phyloP scores from a whole-genome alignment of 2,888 invertebrate species.

The Pammene fasciana region DNA sequence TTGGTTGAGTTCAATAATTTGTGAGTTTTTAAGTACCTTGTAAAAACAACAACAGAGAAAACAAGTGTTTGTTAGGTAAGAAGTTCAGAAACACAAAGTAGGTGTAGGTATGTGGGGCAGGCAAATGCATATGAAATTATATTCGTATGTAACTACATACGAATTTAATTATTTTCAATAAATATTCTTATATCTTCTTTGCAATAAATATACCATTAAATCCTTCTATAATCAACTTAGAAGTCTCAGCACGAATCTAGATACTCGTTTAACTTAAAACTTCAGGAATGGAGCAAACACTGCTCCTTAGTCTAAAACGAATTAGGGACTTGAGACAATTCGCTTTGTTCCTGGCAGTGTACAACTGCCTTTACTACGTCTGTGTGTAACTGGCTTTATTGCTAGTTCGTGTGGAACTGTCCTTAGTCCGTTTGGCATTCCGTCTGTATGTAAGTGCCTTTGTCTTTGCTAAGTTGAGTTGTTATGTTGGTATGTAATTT shows the following conservation, averaged over 20 bases:
- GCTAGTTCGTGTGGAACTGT: slow-evolving; percentile 5
- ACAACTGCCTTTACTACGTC: not conserved
- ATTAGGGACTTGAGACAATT: slow-evolving; percentile 2
- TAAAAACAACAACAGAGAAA: too few relatives aligned
- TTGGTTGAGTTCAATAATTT: too few relatives aligned
- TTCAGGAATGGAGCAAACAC: not conserved
- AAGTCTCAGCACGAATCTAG: not conserved
- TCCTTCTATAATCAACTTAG: not conserved
- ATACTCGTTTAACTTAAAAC: not conserved
- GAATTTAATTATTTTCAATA: too few relatives aligned
- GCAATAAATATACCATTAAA: too few relatives aligned
- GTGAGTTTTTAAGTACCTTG: too few relatives aligned
- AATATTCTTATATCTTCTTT: too few relatives aligned
- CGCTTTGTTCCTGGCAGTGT: not conserved
- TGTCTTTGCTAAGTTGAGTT: not conserved
- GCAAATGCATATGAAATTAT: too few relatives aligned
- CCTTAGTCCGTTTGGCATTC: not conserved
- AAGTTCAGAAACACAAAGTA: too few relatives aligned
- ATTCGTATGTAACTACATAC: too few relatives aligned
- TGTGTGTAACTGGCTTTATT: not conserved
- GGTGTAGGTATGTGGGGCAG: too few relatives aligned
- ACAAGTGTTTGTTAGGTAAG: too few relatives aligned
- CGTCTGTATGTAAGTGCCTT: not conserved
- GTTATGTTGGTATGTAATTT: too few relatives aligned
- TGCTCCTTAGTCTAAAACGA: not conserved